Percentiles rank a stretch among this genome's conserved stretches.
These are phyloP conservation scores for Helobdella robusta DNA, from an alignment of 2,888 invertebrate species.

Conservation along the genomic window DNA sequence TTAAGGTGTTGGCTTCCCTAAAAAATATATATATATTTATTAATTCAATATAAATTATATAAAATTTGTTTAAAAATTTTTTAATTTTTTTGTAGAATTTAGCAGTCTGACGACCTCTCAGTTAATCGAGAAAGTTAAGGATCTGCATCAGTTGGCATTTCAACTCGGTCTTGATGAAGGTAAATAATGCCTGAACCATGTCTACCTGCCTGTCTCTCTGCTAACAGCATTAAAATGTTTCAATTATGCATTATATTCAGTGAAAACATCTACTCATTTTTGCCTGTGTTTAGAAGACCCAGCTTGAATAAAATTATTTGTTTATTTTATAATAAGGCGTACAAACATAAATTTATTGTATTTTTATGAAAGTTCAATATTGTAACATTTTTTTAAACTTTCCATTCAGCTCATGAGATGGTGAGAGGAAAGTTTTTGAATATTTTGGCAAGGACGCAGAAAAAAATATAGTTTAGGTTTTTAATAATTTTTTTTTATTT, in stretches of 20 bases:
- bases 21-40: no score
- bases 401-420: slow-evolving; percentile 71
- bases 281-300: background rate
- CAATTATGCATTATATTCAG: no score
- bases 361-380: no score
- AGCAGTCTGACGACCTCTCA: slow-evolving; percentile 66
- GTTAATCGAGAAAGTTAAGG: slow-evolving; percentile 82
- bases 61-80: background rate
- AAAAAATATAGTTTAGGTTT: no score
- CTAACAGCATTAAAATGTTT: no score
- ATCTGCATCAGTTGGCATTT: slow-evolving; percentile 85
- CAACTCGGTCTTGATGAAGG: slow-evolving; percentile 81
- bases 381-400: no score
- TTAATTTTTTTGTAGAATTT: slow-evolving; percentile 27
- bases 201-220: no score
- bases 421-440: slow-evolving; percentile 87
- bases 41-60: no score
- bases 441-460: slow-evolving; percentile 54
- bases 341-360: background rate
- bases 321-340: background rate
- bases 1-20: no score
- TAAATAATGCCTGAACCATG: slow-evolving; percentile 33
- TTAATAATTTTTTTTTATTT: background rate
- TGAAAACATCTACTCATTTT: background rate
- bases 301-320: no score